Conservation (phyloP, 2,113 vertebrate genomes). For the Neodontobutis hainanensis region DNA sequence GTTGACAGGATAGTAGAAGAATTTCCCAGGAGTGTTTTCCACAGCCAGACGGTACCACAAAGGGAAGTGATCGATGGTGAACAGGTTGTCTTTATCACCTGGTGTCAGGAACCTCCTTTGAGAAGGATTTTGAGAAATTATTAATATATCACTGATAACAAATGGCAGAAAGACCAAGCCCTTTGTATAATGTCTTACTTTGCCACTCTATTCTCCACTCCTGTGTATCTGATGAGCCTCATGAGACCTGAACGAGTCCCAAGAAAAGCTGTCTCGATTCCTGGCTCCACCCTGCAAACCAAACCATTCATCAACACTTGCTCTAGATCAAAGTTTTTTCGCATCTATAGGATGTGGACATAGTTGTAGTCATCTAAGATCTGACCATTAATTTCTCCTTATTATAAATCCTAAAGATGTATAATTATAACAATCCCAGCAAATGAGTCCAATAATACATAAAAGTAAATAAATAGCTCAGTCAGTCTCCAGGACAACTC, state of each 20-base stretch:
- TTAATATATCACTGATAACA: background rate
- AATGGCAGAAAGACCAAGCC: background rate
- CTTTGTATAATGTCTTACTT: slow-evolving; percentile 76
- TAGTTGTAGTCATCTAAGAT: no score
- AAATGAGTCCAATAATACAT: no score
- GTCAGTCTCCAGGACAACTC: no score
- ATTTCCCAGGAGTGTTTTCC: slow-evolving; percentile 86
- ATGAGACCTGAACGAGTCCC: slow-evolving; percentile 91
- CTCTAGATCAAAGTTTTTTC: no score
- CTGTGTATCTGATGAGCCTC: slow-evolving; percentile 83
- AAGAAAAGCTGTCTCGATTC: slow-evolving; percentile 87
- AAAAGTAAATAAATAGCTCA: no score
- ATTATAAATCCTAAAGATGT: no score
- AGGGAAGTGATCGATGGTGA: slow-evolving; percentile 92
- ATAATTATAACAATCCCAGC: no score
- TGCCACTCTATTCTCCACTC: slow-evolving; percentile 84
- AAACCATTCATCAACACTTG: no score
- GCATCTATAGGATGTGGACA: no score
- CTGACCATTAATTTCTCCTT: no score
- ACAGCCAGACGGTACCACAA: slow-evolving; percentile 93
- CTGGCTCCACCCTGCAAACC: slow-evolving; percentile 72
- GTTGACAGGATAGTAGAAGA: slow-evolving; percentile 84
- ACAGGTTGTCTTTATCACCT: slow-evolving; percentile 85
- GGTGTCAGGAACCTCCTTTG: slow-evolving; percentile 86
- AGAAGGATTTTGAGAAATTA: background rate